A percentile compares a stretch with the other conserved stretches of the same genome.
Evolutionary conservation across 2,888 invertebrate genomes (phyloP).

Genomic region (Lepas anatifera): DNA sequence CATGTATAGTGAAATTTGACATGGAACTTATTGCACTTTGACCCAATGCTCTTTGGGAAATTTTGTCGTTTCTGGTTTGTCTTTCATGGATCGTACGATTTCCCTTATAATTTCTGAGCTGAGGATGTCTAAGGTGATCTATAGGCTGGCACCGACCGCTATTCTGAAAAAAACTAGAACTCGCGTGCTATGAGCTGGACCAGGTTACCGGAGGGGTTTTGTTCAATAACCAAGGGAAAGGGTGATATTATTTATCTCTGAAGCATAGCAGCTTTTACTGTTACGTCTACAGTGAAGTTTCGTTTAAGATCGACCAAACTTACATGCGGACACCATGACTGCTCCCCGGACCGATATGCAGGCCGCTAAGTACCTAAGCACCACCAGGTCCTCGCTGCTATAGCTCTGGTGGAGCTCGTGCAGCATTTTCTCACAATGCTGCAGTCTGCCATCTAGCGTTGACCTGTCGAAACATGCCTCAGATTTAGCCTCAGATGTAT

Average conservation of each 20-base stretch:
- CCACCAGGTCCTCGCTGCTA: constrained; percentile 45
- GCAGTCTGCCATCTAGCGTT: constrained; percentile 34
- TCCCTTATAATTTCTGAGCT: no score
- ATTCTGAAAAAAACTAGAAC: background rate
- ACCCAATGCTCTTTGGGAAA: no score
- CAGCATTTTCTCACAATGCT: constrained; percentile 37
- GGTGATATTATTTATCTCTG: background rate
- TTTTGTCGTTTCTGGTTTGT: no score
- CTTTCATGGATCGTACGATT: no score
- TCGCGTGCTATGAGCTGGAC: background rate
- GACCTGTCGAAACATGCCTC: constrained; percentile 36
- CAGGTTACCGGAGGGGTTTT: background rate
- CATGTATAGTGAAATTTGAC: no score
- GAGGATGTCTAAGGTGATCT: background rate
- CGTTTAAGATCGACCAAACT: no score
- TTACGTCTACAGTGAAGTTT: no score
- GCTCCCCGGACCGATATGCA: constrained; percentile 58
- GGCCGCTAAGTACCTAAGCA: constrained; percentile 53
- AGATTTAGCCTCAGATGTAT: no score
- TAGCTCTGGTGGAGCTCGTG: constrained; percentile 37
- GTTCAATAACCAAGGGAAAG: background rate
- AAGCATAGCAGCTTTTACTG: no score
- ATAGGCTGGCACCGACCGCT: background rate
- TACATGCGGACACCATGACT: constrained; percentile 55
- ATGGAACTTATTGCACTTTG: no score